Conservation (phyloP, 2,113 vertebrate species). For the Baryphthengus martii region DNA sequence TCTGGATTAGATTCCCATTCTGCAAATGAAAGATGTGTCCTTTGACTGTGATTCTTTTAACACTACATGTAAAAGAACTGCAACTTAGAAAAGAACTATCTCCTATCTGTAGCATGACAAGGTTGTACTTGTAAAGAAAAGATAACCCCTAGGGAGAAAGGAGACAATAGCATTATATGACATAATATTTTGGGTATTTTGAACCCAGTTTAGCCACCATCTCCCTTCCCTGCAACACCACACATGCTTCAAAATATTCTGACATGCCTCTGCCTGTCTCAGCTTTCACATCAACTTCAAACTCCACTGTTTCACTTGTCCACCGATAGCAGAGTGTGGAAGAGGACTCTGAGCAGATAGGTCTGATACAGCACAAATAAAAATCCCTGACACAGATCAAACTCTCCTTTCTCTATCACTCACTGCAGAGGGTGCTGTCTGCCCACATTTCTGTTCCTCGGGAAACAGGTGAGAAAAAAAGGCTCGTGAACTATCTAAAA, state of each 20-base stretch:
- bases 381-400: not conserved
- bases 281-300: not conserved
- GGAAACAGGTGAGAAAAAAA: not conserved
- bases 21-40: not conserved
- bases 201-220: not conserved
- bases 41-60: not conserved
- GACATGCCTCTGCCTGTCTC: not conserved
- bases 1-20: not conserved
- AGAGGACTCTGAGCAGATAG: not conserved
- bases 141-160: rapidly evolving
- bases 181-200: not conserved
- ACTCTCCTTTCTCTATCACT: not conserved
- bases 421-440: constrained; percentile 58
- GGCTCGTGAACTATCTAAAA: not conserved
- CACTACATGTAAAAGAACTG: not conserved
- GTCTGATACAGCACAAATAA: not conserved
- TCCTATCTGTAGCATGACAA: not conserved
- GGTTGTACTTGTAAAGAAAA: not conserved
- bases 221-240: not conserved
- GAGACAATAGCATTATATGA: not conserved
- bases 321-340: not conserved
- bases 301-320: not conserved
- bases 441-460: not conserved
- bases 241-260: not conserved
- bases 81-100: not conserved